These are phyloP conservation scores for Hoplias malabaricus DNA, from an alignment of 2,113 vertebrate species.

Conservation along the genomic window DNA sequence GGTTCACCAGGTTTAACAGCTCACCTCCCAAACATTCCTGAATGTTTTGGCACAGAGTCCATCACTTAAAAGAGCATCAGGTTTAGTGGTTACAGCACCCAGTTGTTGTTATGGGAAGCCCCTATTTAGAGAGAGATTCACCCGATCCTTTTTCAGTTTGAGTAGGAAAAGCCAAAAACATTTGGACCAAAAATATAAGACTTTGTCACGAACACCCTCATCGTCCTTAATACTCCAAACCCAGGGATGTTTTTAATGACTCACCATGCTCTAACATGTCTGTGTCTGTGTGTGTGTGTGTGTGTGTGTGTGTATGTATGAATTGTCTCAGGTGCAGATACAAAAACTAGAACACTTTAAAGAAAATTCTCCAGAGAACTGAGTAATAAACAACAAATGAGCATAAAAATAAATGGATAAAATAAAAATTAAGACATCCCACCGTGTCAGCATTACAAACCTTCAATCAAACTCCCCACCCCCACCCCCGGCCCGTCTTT, in stretches of 20 bases:
- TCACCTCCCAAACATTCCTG: background rate
- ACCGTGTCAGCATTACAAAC: no score
- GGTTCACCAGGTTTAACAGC: background rate
- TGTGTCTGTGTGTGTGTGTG: background rate
- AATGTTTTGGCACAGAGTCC: background rate
- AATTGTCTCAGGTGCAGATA: no score
- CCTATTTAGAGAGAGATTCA: constrained; percentile 16
- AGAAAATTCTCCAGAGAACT: background rate
- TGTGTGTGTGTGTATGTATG: background rate
- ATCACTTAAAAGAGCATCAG: background rate
- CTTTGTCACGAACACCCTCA: constrained; percentile 30
- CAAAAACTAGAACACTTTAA: no score
- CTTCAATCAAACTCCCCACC: background rate
- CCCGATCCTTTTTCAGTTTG: constrained; percentile 40
- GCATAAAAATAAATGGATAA: background rate
- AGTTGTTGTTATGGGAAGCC: constrained; percentile 13
- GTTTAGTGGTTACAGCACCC: constrained; percentile 1
- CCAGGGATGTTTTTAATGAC: background rate
- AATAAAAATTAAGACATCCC: no score
- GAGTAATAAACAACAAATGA: background rate
- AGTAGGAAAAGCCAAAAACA: background rate
- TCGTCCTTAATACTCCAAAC: constrained; percentile 9
- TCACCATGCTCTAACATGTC: background rate
- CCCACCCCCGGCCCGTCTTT: no score
- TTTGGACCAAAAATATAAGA: background rate